Conservation (phyloP, 2,113 vertebrate species). For the Hypocryptadius cinnamomeus region DNA sequence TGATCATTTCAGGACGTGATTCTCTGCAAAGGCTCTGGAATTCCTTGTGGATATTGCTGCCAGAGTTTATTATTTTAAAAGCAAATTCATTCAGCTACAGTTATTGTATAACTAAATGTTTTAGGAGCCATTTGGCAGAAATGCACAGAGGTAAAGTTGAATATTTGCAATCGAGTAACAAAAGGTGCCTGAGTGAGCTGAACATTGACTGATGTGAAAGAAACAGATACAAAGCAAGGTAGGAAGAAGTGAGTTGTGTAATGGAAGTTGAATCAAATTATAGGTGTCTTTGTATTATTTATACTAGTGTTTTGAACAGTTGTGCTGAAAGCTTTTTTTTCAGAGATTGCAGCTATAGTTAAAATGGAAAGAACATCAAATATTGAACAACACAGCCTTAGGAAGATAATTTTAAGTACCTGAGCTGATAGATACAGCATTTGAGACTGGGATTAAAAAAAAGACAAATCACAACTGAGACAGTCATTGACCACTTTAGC, state of each 20-base stretch:
- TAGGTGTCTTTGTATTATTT: slow-evolving; percentile 51
- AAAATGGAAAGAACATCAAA: slow-evolving; percentile 57
- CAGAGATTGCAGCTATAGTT: neutral
- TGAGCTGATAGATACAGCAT: slow-evolving; percentile 9
- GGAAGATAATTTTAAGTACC: slow-evolving; percentile 14
- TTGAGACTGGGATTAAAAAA: neutral
- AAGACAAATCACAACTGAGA: neutral
- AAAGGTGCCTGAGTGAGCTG: neutral
- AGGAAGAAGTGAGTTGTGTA: neutral
- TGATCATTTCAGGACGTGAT: slow-evolving; percentile 12
- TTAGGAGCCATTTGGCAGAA: slow-evolving; percentile 5
- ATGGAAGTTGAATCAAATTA: neutral
- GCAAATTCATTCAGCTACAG: neutral
- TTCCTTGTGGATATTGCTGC: slow-evolving; percentile 41
- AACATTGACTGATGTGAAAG: neutral
- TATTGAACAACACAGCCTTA: slow-evolving; percentile 37
- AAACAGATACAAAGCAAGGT: neutral
- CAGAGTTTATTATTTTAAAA: slow-evolving; percentile 49
- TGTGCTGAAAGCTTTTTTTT: slow-evolving; percentile 52
- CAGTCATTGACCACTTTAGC: neutral
- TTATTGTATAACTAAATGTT: slow-evolving; percentile 12
- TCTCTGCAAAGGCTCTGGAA: slow-evolving; percentile 9
- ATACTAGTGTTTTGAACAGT: slow-evolving; percentile 19
- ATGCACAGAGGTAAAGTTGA: neutral
- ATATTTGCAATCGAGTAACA: neutral